Percentiles rank a stretch among this genome's conserved stretches.
These are phyloP conservation scores for Zaprionus africanus DNA, from an alignment of 1,140 invertebrate species.

Conservation along the genomic window DNA sequence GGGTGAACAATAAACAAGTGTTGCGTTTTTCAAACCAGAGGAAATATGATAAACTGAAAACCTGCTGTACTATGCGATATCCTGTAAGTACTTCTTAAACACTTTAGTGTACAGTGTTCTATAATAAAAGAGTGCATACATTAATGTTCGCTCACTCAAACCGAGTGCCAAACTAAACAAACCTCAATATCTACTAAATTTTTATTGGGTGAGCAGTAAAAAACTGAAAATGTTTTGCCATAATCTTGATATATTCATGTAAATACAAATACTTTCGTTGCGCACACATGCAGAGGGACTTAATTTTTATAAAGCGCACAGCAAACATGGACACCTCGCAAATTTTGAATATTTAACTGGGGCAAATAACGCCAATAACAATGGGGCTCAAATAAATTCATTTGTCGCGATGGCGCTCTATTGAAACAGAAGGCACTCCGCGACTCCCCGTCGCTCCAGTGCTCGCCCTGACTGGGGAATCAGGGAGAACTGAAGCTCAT, in stretches of 20 bases:
- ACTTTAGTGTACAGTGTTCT: too few relatives aligned
- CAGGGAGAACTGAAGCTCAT: constrained; percentile 45
- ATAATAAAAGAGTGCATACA: too few relatives aligned
- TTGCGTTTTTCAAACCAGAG: too few relatives aligned
- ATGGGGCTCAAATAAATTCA: constrained; percentile 51
- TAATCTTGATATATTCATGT: not conserved
- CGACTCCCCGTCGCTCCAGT: not conserved
- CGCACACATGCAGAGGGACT: not conserved
- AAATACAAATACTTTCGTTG: not conserved
- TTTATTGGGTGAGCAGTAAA: not conserved
- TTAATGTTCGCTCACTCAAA: not conserved
- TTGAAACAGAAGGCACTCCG: constrained; percentile 56
- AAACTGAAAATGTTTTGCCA: not conserved
- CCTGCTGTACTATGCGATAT: too few relatives aligned
- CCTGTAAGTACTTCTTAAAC: too few relatives aligned
- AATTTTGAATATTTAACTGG: constrained; percentile 44
- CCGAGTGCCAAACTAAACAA: not conserved
- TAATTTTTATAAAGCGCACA: constrained; percentile 5
- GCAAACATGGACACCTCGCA: constrained; percentile 28
- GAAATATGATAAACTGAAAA: too few relatives aligned
- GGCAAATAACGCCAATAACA: constrained; percentile 59
- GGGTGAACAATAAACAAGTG: too few relatives aligned
- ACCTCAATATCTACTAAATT: not conserved
- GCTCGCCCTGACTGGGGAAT: constrained; percentile 1
- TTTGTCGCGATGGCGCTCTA: constrained; percentile 46